Conservation (phyloP, 2,888 invertebrate genomes). For the Patella depressa region DNA sequence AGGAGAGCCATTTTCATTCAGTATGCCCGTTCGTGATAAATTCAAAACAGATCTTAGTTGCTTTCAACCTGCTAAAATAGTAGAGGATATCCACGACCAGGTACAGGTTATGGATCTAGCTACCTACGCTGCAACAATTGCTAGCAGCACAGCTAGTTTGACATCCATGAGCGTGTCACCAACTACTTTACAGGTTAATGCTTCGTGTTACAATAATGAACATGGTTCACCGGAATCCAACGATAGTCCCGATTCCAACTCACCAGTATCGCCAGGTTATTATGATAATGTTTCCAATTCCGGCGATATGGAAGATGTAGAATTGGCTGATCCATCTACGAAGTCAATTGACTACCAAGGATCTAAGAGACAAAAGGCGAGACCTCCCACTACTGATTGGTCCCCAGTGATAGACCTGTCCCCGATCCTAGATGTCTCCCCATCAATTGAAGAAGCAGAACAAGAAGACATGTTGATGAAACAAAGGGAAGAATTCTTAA, state of each 20-base stretch:
- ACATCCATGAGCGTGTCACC: slow-evolving; percentile 69
- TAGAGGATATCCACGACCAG: slow-evolving; percentile 41
- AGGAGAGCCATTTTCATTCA: slow-evolving; percentile 48
- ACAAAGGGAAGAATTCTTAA: slow-evolving; percentile 58
- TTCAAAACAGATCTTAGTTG: neutral
- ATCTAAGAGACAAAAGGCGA: slow-evolving; percentile 65
- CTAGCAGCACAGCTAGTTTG: slow-evolving; percentile 68
- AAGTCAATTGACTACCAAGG: slow-evolving; percentile 68
- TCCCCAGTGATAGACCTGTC: slow-evolving; percentile 72
- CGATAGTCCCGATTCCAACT: slow-evolving; percentile 50
- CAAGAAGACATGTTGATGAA: slow-evolving; percentile 68
- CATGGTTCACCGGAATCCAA: slow-evolving; percentile 53
- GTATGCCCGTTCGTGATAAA: slow-evolving; percentile 39
- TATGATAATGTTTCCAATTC: slow-evolving; percentile 55
- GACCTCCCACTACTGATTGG: slow-evolving; percentile 70
- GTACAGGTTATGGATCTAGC: slow-evolving; percentile 65
- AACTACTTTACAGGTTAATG: slow-evolving; percentile 48
- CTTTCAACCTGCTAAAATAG: slow-evolving; percentile 11
- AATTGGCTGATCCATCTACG: slow-evolving; percentile 64
- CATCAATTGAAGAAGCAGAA: slow-evolving; percentile 71
- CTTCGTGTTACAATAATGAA: slow-evolving; percentile 34
- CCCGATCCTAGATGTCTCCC: slow-evolving; percentile 72
- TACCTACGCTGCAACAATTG: slow-evolving; percentile 69
- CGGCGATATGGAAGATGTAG: slow-evolving; percentile 57
- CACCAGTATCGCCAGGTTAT: slow-evolving; percentile 61